A percentile compares a stretch with the other conserved stretches of the same genome.
Evolutionary conservation across 2,797 vertebrate genomes (phyloP).

Genomic region (Yasuhikotakia modesta): DNA sequence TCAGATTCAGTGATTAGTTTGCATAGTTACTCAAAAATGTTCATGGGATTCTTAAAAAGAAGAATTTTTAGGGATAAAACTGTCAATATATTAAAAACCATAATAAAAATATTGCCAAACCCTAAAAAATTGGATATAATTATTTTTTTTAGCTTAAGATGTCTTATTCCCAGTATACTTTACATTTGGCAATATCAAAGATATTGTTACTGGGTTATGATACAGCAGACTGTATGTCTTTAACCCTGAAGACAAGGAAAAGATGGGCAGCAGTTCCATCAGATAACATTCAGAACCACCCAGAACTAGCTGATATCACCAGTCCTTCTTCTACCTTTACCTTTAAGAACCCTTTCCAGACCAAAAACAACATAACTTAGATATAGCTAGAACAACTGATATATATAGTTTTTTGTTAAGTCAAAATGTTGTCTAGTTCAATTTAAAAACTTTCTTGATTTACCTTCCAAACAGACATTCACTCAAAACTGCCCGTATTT

Average conservation of each 20-base stretch:
- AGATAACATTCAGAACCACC: slow-evolving; percentile 13
- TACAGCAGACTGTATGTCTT: not conserved
- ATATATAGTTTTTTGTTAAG: not conserved
- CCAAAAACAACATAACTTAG: not conserved
- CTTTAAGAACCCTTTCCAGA: not conserved
- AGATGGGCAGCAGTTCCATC: slow-evolving; percentile 27
- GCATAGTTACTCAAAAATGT: too few species aligned
- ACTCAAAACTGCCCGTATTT: not conserved
- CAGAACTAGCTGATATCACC: not conserved
- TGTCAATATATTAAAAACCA: too few species aligned
- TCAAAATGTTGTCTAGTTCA: not conserved
- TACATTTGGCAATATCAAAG: not conserved
- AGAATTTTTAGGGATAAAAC: too few species aligned
- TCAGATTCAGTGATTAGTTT: too few species aligned
- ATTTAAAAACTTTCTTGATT: too few species aligned
- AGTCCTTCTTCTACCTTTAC: not conserved
- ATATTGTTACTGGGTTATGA: too few species aligned
- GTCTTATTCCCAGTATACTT: too few species aligned
- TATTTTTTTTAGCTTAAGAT: too few species aligned
- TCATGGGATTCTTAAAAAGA: too few species aligned
- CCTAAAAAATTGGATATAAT: too few species aligned
- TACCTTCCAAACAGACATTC: not conserved
- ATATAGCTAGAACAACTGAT: not conserved
- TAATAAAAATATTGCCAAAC: too few species aligned
- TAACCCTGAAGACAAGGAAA: slow-evolving; percentile 12